Evolutionary conservation across 2,888 invertebrate genomes (phyloP).

Genomic region (Ornithoptera priamus): DNA sequence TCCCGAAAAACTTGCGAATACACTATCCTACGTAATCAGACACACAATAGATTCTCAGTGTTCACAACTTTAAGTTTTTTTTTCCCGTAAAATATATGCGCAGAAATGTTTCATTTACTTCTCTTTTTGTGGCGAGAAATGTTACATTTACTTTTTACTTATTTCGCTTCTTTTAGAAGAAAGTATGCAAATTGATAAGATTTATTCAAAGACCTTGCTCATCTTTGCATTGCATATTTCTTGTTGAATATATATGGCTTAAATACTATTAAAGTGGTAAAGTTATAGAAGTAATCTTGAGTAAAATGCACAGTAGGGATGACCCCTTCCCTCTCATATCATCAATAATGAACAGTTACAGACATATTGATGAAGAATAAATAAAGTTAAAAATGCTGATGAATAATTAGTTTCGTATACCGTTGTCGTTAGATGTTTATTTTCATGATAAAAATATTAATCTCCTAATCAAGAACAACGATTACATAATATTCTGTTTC

Average conservation of each 20-base stretch:
- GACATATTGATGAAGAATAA: too few relatives aligned
- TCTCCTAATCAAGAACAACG: too few relatives aligned
- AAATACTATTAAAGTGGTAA: not conserved
- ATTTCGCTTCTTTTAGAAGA: constrained; percentile 6
- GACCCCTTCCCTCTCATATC: not conserved
- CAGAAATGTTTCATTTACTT: constrained; percentile 7
- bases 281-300: too few relatives aligned
- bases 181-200: constrained; percentile 21
- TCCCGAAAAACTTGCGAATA: constrained; percentile 25
- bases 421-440: too few relatives aligned
- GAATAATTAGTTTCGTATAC: too few relatives aligned
- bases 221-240: constrained; percentile 8
- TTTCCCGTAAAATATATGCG: constrained; percentile 1
- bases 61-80: constrained; percentile 21
- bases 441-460: too few relatives aligned
- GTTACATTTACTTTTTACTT: constrained; percentile 10
- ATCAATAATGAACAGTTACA: not conserved
- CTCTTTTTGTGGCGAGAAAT: constrained; percentile 8
- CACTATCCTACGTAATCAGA: constrained; percentile 26
- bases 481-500: too few relatives aligned
- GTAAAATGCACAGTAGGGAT: not conserved
- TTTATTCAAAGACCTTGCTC: constrained; percentile 15
- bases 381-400: too few relatives aligned
- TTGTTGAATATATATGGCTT: not conserved
- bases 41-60: constrained; percentile 15